These are phyloP conservation scores for Oreochromis tanganicae DNA, from an alignment of 2,113 vertebrate species.

Conservation along the genomic window DNA sequence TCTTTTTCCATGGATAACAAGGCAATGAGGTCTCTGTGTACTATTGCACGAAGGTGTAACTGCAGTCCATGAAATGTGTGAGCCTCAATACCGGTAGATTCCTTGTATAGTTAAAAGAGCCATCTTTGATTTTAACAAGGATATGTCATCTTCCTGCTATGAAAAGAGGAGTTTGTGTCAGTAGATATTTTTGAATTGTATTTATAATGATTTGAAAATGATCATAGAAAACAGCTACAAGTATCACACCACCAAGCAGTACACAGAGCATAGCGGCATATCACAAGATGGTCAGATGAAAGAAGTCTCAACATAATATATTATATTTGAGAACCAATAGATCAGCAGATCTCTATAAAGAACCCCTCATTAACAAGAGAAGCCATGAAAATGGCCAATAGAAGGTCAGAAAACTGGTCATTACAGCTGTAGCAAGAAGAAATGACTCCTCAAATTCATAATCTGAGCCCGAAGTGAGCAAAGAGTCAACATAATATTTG, in stretches of 20 bases:
- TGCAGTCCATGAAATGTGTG: not conserved
- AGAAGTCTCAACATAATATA: not conserved
- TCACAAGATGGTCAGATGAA: rapidly evolving
- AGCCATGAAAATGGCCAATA: not conserved
- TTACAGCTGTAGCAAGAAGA: not conserved
- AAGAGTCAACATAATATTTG: not conserved
- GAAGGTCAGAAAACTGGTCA: not conserved
- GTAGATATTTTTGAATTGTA: not conserved
- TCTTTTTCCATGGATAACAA: not conserved
- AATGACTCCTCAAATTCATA: not conserved
- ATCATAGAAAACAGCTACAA: not conserved
- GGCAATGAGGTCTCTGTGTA: not conserved
- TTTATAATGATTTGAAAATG: not conserved
- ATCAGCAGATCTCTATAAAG: not conserved
- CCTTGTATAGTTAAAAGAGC: not conserved
- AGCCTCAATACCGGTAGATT: not conserved
- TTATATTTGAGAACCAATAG: not conserved
- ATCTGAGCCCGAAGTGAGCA: not conserved
- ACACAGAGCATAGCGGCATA: not conserved
- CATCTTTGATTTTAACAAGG: not conserved
- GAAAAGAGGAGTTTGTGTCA: not conserved
- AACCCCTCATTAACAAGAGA: rapidly evolving
- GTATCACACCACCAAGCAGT: rapidly evolving
- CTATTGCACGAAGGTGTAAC: not conserved
- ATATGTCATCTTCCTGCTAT: not conserved